Conservation (phyloP, 2,888 invertebrate genomes). For the Ennomos fuscantarius region DNA sequence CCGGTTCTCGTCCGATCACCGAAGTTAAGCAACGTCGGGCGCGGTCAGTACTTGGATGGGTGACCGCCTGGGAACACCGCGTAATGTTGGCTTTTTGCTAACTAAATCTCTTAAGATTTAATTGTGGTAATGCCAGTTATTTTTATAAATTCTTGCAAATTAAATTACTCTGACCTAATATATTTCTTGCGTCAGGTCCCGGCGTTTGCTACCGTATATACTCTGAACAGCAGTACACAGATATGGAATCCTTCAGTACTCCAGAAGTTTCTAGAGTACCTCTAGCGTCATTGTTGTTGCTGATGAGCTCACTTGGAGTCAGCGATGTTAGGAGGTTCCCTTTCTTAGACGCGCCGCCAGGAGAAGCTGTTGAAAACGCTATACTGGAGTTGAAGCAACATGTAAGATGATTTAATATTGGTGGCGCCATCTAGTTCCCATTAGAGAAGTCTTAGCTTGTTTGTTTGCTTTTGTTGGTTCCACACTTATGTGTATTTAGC, state of each 20-base stretch:
- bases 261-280: conserved; percentile 98
- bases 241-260: conserved; percentile 93
- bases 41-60: conserved; percentile 78
- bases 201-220: conserved; percentile 97
- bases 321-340: conserved; percentile 96
- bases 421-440: no score
- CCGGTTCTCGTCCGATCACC: conserved; percentile 80
- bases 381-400: conserved; percentile 94
- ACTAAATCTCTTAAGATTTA: no score
- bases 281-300: conserved; percentile 94
- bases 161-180: background rate
- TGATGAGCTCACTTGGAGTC: conserved; percentile 97
- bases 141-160: background rate
- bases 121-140: no score
- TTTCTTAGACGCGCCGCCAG: conserved; percentile 96
- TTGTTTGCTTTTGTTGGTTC: no score
- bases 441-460: no score
- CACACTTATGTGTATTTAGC: no score
- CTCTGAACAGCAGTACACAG: conserved; percentile 92
- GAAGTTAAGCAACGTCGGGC: conserved; percentile 78
- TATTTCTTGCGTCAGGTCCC: conserved; percentile 87
- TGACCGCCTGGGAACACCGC: conserved; percentile 71
- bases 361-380: conserved; percentile 93
- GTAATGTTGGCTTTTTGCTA: conserved; percentile 54
- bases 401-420: conserved; percentile 69